Percentiles rank a stretch among this genome's conserved stretches.
Evolutionary conservation across 2,888 invertebrate genomes (phyloP).

Genomic region (Dioctria linearis): DNA sequence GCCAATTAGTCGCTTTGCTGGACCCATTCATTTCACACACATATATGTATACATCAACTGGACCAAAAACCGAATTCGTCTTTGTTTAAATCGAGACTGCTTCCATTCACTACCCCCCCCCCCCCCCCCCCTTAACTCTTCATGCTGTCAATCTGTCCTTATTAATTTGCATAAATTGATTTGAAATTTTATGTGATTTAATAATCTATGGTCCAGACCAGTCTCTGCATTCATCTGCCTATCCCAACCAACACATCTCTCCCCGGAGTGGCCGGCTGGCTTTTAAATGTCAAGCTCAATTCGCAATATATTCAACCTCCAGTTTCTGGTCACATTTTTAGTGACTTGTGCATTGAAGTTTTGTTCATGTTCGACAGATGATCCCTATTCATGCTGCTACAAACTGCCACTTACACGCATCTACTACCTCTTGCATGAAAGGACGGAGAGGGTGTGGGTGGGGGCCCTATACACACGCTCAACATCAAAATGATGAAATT

Average conservation of each 20-base stretch:
- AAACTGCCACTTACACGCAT: constrained; percentile 47
- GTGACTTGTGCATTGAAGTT: constrained; percentile 38
- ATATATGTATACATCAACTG: neutral
- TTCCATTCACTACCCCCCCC: neutral
- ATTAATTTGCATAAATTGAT: constrained; percentile 72
- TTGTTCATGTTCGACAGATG: constrained; percentile 38
- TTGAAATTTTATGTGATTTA: constrained; percentile 63
- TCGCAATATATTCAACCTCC: too few relatives aligned
- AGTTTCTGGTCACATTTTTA: constrained; percentile 24
- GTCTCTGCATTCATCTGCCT: neutral
- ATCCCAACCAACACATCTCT: neutral
- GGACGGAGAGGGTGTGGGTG: too few relatives aligned
- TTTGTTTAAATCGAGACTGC: constrained; percentile 17
- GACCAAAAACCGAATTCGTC: constrained; percentile 30
- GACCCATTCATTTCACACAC: neutral
- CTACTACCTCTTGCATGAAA: neutral
- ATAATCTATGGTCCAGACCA: constrained; percentile 35
- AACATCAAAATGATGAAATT: neutral
- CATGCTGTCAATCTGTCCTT: constrained; percentile 60
- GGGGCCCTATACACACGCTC: too few relatives aligned
- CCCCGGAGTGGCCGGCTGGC: neutral
- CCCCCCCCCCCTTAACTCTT: constrained; percentile 17
- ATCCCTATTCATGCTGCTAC: constrained; percentile 29
- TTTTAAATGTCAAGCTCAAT: neutral
- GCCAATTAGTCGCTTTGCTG: constrained; percentile 20